A percentile compares a stretch with the other conserved stretches of the same genome.
phyloP scores from a whole-genome alignment of 1,140 invertebrate genomes.

The Amphibalanus amphitrite region DNA sequence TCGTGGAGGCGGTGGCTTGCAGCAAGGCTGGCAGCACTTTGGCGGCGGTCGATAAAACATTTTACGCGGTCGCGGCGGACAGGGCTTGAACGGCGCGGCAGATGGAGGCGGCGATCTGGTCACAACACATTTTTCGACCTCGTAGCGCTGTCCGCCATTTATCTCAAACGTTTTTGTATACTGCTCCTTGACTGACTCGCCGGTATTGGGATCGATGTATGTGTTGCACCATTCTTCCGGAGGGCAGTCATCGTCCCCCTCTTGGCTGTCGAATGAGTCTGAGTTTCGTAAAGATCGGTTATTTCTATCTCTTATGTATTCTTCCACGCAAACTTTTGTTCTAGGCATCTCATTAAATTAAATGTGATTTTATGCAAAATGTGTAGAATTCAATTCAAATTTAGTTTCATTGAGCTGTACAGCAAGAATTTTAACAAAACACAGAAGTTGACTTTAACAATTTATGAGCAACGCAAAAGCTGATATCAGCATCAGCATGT shows the following conservation, averaged over 20 bases:
- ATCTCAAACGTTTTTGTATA: not conserved
- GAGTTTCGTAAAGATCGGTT: not conserved
- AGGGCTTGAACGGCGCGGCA: not conserved
- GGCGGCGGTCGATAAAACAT: not conserved
- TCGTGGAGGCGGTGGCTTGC: not conserved
- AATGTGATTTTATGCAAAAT: too few relatives aligned
- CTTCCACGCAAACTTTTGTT: not conserved
- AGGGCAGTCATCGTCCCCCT: not conserved
- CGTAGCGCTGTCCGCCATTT: not conserved
- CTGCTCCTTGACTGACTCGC: not conserved
- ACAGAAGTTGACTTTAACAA: too few relatives aligned
- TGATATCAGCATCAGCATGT: too few relatives aligned
- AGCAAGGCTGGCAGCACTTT: not conserved
- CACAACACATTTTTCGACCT: not conserved
- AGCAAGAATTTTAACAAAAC: too few relatives aligned
- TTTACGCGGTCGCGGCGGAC: not conserved
- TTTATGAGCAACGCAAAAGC: too few relatives aligned
- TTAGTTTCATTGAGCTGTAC: too few relatives aligned
- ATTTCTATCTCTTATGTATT: not conserved
- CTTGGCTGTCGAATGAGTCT: not conserved
- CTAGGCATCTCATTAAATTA: not conserved
- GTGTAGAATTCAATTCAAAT: too few relatives aligned
- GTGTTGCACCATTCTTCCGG: not conserved
- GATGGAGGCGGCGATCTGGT: not conserved
- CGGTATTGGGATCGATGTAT: not conserved